phyloP scores from a whole-genome alignment of 2,888 invertebrate genomes.

The Noctua pronuba region DNA sequence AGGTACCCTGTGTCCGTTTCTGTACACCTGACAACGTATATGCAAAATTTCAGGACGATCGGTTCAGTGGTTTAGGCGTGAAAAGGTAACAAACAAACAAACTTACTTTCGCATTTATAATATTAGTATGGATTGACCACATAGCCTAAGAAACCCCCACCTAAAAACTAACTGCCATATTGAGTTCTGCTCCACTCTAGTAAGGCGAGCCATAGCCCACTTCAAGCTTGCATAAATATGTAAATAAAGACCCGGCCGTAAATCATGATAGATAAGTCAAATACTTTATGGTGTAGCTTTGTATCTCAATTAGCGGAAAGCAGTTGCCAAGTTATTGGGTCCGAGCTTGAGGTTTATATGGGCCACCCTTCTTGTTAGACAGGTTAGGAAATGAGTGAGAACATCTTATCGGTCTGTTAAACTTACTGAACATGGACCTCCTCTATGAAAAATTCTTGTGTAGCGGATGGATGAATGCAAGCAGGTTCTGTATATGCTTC shows the following conservation, averaged over 20 bases:
- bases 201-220: slow-evolving; percentile 4
- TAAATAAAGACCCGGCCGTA: slow-evolving; percentile 23
- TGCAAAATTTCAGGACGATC: too few relatives aligned
- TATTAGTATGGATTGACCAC: too few relatives aligned
- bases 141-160: not conserved
- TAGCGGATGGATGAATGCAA: not conserved
- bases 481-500: not conserved
- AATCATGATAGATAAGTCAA: slow-evolving; percentile 53
- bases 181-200: not conserved
- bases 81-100: too few relatives aligned
- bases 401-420: not conserved
- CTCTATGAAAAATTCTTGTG: not conserved
- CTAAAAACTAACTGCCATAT: not conserved
- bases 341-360: slow-evolving; percentile 2
- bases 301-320: slow-evolving; percentile 54
- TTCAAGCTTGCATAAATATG: slow-evolving; percentile 21
- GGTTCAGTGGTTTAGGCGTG: too few relatives aligned
- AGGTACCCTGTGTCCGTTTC: too few relatives aligned
- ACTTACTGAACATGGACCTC: not conserved
- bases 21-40: too few relatives aligned
- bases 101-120: too few relatives aligned
- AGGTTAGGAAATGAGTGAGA: slow-evolving; percentile 7
- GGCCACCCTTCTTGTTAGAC: slow-evolving; percentile 18
- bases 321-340: slow-evolving; percentile 41
- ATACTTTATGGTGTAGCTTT: slow-evolving; percentile 47